Evolutionary conservation across 2,113 vertebrate genomes (phyloP), one percentile per base, ranked within the genome.

Genomic region (Saguinus midas): DNA sequence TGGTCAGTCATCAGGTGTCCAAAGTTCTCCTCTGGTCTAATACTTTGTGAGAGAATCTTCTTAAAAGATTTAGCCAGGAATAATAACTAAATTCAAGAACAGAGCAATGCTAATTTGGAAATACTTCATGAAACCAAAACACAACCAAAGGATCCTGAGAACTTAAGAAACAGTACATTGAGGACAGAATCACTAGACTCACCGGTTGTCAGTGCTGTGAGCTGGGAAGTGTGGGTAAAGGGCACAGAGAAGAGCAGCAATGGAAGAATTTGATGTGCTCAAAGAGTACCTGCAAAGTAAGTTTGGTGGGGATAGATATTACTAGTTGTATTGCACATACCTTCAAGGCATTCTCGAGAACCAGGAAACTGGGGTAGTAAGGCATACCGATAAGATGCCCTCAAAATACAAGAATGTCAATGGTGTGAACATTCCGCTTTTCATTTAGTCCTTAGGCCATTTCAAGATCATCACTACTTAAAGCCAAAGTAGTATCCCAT

Each of bases 181-280:
- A 55, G 27, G n/a, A 58, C 25, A 45, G 43, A 72, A 43, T 32
- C n/a, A 73, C 5, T 25, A 50, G 23, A 61, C 98, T 98, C 98
- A 99, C 99, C 99, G 98, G 98, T 99, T 99, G 97, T 99, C 99
- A 0, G 99, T 99, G 97, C 99, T 99, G 98, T 99, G 99, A 88
- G 99, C 99, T 1, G 99, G 99, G 95, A 99, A 99, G 95, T 99
- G 99, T 5, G 99, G 99, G 97, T 99, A 99, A 35, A 99, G 98
- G 40, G 99, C 99, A 90, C 99, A 99, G 27, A 99, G 99, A 11
- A 99, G 99, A 73, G 99, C 99, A 27, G 99, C 99, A 13, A 99
- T 99, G 64, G 99, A 99, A 7, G 99, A 99, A 97, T 99, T 99
- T 4, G 99, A 99, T 5, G 99, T 99, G 98, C 99, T 99, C 94